Evolutionary conservation across 2,113 vertebrate genomes (phyloP), one percentile per base, ranked within the genome.

Genomic region (Pyxicephalus adspersus): DNA sequence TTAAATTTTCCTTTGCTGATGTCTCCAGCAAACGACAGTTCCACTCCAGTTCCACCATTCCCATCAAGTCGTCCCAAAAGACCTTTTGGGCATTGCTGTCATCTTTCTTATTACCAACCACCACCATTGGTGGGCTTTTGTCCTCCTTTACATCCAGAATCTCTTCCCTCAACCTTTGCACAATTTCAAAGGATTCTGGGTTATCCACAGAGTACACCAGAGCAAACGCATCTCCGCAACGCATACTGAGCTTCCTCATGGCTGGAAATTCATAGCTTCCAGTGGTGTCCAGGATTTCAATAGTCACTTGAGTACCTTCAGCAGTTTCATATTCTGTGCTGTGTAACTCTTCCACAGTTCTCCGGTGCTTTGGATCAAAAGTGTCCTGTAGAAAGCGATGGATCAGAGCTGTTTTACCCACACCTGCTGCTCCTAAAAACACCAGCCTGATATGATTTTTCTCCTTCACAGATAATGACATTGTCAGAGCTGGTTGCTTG

Each of bases 181-280:
- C 83, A 0, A 89, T 91, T 85, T 97, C 94, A 6, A 97, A 94
- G 4, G 95, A 96, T 80, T 95, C 94, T 0, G 95, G 92, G 0
- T 97, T 92, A 0, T 97, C 93, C 57, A 97, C 89, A 0, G 96
- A 95, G 0, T 95, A 97, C 78, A 97, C 95, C 87, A 97, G 88
- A 1, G 95, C 96, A 0, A 96, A 96, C 38, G 94, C 95, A 0
- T 97, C 95, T 1, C 95, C 95, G 88, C 91, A 96, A 86, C 94
- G 95, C 90, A 97, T 96, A 1, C 94, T 95, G 83, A 97, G 94
- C 83, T 96, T 96, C 83, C 95, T 91, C 95, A 97, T 96, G 77
- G 96, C 96, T 0, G 96, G 96, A 89, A 97, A 97, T 67, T 95
- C 95, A 89, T 97, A 97, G 85, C 96, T 97, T 58, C 96, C 95